Evolutionary conservation across 1,140 invertebrate genomes (phyloP), one percentile per base, ranked within the genome.

Genomic region (Drosophila repleta): DNA sequence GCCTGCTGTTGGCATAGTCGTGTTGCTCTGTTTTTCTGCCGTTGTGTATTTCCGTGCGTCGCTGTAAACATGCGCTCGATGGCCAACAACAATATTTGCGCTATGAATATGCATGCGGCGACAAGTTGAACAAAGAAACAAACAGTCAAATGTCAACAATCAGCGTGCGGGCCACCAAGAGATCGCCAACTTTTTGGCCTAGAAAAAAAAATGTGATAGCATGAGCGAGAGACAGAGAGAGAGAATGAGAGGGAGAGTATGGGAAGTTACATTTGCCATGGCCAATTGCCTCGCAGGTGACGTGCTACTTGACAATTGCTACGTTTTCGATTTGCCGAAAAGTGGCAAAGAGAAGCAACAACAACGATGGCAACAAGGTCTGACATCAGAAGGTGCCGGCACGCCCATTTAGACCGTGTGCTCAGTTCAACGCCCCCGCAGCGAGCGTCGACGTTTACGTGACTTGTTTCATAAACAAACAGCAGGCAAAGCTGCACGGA

Each of bases 401-500:
- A 87, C 82, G 83, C 82, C 82, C 79, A 87, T 76, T 85, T 87
- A 57, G 56, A 67, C 43, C 26, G 46, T 37, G 75, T 66, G 61
- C 77, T 57, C 61, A 56, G 82, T 87, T 87, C 83, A 87, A 87
- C 82, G 82, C 83, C 83, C 82, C 82, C 75, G 81, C 53, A 74
- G 74, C 63, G 62, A 73, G 39, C 66, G 62, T 65, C 74, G 61
- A 82, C 66, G 72, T 65, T 87, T 87, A 87, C 82, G 82, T 87
- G 82, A 87, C 82, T 87, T 87, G 82, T 82, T 87, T 87, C 83
- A 87, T 87, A 87, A 87, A 82, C 82, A 87, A 87, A 87, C 83
- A 85, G 70, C 84, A 87, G 83, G 82, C 74, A 72, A 78, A 87
- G 88, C 58, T 82, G 83, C 78, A 73, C 74, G 78, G 70, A 82